Evolutionary conservation across 2,113 vertebrate genomes (phyloP), one percentile per base, ranked within the genome.

Genomic region (Triplophysa tibetana): DNA sequence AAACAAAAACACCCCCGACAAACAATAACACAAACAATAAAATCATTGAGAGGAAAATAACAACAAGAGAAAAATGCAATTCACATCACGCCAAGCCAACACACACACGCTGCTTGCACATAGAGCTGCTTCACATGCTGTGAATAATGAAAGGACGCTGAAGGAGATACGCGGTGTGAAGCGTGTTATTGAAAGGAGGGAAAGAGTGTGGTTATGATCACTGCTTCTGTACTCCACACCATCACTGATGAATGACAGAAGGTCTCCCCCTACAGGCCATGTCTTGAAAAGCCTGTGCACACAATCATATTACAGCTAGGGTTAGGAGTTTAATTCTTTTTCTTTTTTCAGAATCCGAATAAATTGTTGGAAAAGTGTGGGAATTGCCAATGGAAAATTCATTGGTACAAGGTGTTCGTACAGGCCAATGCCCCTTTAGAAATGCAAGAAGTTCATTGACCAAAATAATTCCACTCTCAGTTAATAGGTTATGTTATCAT

Each of bases 21-120:
- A 92, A 91, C 24, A 80, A 89, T 91, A 86, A 93, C 85, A 92
- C 89, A 88, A 89, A 90, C 84, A 90, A 90, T 68, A 87, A 75
- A 90, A 91, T 91, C 90, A 91, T 80, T 77, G 62, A 82, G 64
- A 86, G 81, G 63, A 84, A 85, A 70, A 84, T 69, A 78, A 84
- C 77, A 77, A 79, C 78, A 48, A 80, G 56, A 87, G 84, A 86
- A 64, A 58, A 85, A 87, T 81, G 82, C 50, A 77, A 73, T 83
- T 14, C 69, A 82, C 26, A n/a, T 72, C 82, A 87, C 81, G 85
- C 61, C 50, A 73, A 65, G 81, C 77, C 58, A 68, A 75, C 83
- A 75, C 43, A 74, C 69, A 79, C 19, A 84, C 77, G 60, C 77
- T 68, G 68, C 26, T 54, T 58, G 43, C 70, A 75, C 41, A 70